These are phyloP conservation scores for Hylaea fasciaria DNA, from an alignment of 2,888 invertebrate genomes.

Conservation along the genomic window DNA sequence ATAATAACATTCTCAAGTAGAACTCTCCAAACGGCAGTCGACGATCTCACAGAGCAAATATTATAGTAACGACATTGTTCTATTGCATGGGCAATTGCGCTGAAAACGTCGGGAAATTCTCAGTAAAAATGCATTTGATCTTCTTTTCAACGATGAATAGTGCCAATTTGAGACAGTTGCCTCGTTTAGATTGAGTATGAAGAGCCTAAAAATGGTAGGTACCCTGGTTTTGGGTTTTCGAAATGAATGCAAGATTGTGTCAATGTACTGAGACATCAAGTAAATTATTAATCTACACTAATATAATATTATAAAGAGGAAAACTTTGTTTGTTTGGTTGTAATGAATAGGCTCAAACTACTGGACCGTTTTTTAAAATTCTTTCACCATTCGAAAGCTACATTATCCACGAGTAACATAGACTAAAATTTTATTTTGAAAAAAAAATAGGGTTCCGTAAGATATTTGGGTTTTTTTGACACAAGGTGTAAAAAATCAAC, in stretches of 20 bases:
- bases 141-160: conserved; percentile 56
- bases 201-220: conserved; percentile 12
- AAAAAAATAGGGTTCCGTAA: no score
- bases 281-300: neutral
- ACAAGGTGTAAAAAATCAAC: no score
- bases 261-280: neutral
- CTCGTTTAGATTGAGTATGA: conserved; percentile 44
- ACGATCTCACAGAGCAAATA: conserved; percentile 46
- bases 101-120: conserved; percentile 45
- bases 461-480: no score
- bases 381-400: no score
- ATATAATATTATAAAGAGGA: no score
- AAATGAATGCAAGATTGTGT: neutral
- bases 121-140: conserved; percentile 53
- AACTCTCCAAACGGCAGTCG: conserved; percentile 16
- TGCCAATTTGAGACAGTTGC: conserved; percentile 53
- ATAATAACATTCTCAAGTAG: conserved; percentile 13
- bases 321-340: no score
- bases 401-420: no score
- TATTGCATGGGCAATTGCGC: conserved; percentile 43
- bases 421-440: no score
- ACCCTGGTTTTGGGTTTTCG: neutral
- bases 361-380: no score
- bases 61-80: conserved; percentile 44
- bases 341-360: no score